These are phyloP conservation scores for Dynastes hyllus DNA, from an alignment of 2,888 invertebrate genomes.

Conservation along the genomic window DNA sequence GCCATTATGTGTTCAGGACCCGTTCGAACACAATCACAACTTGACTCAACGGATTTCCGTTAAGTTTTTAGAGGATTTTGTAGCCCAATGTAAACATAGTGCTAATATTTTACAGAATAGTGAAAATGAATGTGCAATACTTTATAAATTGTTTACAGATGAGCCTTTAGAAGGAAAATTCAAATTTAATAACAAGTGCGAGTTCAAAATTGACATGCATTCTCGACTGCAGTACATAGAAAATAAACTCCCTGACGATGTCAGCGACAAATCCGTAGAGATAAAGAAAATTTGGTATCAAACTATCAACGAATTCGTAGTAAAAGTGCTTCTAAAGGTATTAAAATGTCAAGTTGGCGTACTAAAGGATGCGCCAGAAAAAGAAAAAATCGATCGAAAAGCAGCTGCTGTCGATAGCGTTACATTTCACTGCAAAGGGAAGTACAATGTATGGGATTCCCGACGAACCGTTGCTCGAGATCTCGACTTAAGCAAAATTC, in stretches of 20 bases:
- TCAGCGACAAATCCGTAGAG: constrained; percentile 57
- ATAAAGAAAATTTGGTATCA: constrained; percentile 63
- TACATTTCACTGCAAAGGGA: constrained; percentile 63
- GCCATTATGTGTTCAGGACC: constrained; percentile 78
- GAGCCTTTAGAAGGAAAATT: constrained; percentile 54
- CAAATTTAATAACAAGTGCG: constrained; percentile 49
- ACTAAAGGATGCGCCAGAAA: constrained; percentile 20
- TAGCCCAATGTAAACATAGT: constrained; percentile 63
- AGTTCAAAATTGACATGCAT: constrained; percentile 58
- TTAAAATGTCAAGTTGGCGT: constrained; percentile 60
- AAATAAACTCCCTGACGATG: constrained; percentile 53
- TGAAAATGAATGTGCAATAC: constrained; percentile 44
- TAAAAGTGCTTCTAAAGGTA: constrained; percentile 65
- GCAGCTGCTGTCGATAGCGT: constrained; percentile 61
- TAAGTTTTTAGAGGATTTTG: constrained; percentile 63
- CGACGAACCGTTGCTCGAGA: constrained; percentile 63
- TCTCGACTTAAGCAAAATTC: constrained; percentile 57
- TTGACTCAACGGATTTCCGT: constrained; percentile 69
- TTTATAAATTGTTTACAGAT: constrained; percentile 56
- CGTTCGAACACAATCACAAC: constrained; percentile 78
- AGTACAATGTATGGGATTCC: constrained; percentile 65
- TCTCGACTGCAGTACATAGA: constrained; percentile 56
- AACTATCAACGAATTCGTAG: constrained; percentile 62
- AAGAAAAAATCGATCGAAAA: constrained; percentile 56
- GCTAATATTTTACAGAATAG: constrained; percentile 60